Conservation (phyloP, 2,797 vertebrate genomes). For the Ibycter americanus region DNA sequence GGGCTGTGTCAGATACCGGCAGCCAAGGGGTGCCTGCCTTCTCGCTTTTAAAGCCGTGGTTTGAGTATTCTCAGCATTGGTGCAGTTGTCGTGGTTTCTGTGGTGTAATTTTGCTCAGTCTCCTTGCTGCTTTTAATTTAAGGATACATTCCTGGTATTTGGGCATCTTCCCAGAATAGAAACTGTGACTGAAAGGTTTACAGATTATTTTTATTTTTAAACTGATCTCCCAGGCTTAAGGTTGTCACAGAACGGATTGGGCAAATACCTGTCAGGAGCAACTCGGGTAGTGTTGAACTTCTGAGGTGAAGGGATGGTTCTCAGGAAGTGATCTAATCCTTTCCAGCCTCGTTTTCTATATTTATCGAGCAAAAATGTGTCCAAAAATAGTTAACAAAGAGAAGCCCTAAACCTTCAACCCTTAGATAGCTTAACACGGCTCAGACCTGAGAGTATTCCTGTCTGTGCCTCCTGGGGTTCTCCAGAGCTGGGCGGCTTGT, state of each 20-base stretch:
- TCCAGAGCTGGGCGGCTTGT: not conserved
- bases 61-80: rapidly evolving
- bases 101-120: not conserved
- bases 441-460: rapidly evolving
- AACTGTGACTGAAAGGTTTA: not conserved
- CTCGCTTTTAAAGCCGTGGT: rapidly evolving
- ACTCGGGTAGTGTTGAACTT: not conserved
- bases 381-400: not conserved
- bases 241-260: not conserved
- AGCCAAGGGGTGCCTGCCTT: not conserved
- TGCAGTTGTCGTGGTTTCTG: not conserved
- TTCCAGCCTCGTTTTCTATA: not conserved
- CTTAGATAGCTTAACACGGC: not conserved
- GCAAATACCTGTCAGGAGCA: not conserved
- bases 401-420: not conserved
- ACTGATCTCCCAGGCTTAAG: not conserved
- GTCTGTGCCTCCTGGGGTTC: too few species aligned
- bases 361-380: not conserved
- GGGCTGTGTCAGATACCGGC: not conserved
- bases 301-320: not conserved
- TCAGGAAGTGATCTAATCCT: not conserved
- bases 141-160: too few species aligned
- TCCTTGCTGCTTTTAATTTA: not conserved
- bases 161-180: not conserved
- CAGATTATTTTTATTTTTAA: not conserved